phyloP scores from a whole-genome alignment of 1,140 invertebrate genomes.

The Steinernema khuongi region DNA sequence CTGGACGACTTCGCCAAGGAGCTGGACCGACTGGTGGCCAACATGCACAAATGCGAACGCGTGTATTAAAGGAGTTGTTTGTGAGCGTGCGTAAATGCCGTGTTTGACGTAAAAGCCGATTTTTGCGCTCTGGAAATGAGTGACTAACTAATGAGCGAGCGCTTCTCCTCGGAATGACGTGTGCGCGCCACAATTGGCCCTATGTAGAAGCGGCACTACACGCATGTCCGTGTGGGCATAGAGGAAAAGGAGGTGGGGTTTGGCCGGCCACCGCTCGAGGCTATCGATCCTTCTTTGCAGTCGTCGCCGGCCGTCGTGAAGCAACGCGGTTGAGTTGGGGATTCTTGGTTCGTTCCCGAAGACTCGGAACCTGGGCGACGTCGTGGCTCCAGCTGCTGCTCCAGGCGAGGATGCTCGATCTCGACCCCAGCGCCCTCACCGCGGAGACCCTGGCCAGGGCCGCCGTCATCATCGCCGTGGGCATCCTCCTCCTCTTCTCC shows the following conservation, averaged over 20 bases:
- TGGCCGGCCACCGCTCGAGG: not conserved
- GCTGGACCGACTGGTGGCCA: not conserved
- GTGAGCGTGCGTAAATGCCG: conserved; percentile 1
- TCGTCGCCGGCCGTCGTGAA: not conserved
- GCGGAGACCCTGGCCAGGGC: not conserved
- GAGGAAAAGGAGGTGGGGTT: not conserved
- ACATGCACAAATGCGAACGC: not conserved
- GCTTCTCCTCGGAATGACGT: not conserved
- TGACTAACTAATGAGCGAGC: conserved; percentile 1
- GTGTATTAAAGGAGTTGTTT: not conserved
- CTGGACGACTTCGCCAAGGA: not conserved
- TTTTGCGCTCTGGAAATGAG: not conserved
- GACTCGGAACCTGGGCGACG: not conserved
- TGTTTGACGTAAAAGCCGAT: not conserved
- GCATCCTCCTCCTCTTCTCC: conserved; percentile 1
- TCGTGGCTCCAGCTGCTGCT: not conserved
- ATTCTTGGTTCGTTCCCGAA: not conserved
- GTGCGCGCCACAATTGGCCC: not conserved
- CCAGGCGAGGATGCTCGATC: not conserved
- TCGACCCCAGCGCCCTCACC: not conserved
- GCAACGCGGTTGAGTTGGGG: conserved; percentile 14
- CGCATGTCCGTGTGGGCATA: not conserved
- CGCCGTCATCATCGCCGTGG: conserved; percentile 1
- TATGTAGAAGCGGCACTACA: not conserved
- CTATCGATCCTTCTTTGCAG: conserved; percentile 13